Base-by-base conservation (phyloP, 2,888 invertebrate genomes). In the Eristalinus sepulchralis region DNA sequence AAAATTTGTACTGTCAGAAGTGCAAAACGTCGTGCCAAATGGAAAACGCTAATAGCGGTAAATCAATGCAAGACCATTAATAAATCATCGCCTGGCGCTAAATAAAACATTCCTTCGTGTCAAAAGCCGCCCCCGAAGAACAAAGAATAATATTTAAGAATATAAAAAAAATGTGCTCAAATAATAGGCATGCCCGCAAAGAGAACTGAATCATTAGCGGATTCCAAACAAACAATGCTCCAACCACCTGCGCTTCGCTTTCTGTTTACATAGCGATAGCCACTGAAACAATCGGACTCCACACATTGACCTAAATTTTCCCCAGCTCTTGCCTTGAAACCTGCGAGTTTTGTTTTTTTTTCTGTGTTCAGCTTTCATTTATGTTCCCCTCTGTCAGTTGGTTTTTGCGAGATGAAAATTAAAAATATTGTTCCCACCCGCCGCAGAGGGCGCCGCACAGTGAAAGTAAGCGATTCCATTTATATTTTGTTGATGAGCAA, bases 401-500 rank as follows among this genome's bases (percentile, higher is more conserved):
- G 4, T 39, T 39, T 13, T n/a, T 39, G 0, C 13, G 39, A 13
- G 13, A 39, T 39, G 39, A 39, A 17, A 47, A 47, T 47, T 47
- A 47, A 17, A 47, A n/a, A n/a, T n/a, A 47, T 47, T 47, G 1
- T 8, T 6, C 17, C 39, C n/a, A 2, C 39, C 17, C 47, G 17
- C 1, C 47, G 0, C 47, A 17, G 8, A 17, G 17, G 13, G 39
- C 39, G 1, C 17, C n/a, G n/a, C n/a, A n/a, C n/a, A 17, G 39
- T 4, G n/a, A 17, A 34, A 47, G 39, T 47, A 17, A 47, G 47
- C 47, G 47, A 17, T 17, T 47, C 17, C 47, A 47, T 57, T 57
- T 24, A 57, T 24, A 57, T 57, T 57, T 13, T 24, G 57, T 24
- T 57, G 57, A 57, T 57, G 57, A 57, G 57, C 57, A 57, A 57